Evolutionary conservation across 2,888 invertebrate genomes (phyloP).

Genomic region (Sipha maydis): DNA sequence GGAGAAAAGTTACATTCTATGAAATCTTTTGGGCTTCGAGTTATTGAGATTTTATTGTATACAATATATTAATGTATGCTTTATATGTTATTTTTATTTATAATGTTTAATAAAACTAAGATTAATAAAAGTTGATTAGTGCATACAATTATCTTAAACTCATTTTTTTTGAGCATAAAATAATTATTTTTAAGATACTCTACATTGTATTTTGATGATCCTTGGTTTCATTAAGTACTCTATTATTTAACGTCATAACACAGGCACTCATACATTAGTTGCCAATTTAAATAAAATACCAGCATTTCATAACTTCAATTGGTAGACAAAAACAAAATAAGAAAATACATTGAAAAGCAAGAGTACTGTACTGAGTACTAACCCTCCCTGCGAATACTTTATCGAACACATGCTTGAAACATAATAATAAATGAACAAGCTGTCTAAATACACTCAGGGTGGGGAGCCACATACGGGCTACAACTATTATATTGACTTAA

Average conservation of each 20-base stretch:
- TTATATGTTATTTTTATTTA: neutral
- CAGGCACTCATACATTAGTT: slow-evolving; percentile 26
- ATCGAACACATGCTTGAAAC: slow-evolving; percentile 52
- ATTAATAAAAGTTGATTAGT: neutral
- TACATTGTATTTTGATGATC: neutral
- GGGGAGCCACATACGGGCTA: slow-evolving; percentile 40
- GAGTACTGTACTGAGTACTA: slow-evolving; percentile 39
- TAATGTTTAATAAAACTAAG: neutral
- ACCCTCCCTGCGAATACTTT: slow-evolving; percentile 26
- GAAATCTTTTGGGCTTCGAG: slow-evolving; percentile 38
- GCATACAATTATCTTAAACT: neutral
- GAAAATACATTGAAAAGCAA: slow-evolving; percentile 42
- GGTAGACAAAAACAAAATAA: slow-evolving; percentile 41
- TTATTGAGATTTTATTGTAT: slow-evolving; percentile 3
- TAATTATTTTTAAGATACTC: neutral
- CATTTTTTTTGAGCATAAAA: neutral
- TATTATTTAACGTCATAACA: slow-evolving; percentile 9
- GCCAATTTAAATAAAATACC: slow-evolving; percentile 58
- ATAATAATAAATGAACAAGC: slow-evolving; percentile 59
- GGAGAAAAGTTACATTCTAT: neutral
- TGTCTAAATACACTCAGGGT: slow-evolving; percentile 53
- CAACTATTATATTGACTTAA: slow-evolving; percentile 55
- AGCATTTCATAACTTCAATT: slow-evolving; percentile 53
- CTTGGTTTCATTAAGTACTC: slow-evolving; percentile 36
- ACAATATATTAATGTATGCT: neutral